Conservation (phyloP, 2,113 vertebrate species). For the Perca fluviatilis region DNA sequence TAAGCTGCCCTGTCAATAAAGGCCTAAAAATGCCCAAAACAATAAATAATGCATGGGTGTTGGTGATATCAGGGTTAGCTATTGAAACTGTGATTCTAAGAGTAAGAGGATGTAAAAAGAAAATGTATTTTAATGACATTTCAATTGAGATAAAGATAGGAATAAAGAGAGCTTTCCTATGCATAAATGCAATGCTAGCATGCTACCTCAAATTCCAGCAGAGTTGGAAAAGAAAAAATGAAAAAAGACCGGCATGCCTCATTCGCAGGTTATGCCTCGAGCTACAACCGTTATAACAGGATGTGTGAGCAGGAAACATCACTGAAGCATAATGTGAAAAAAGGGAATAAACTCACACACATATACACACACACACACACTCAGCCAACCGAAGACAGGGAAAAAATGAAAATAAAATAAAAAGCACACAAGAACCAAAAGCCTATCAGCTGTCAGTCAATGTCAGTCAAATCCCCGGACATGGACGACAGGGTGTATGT, state of each 20-base stretch:
- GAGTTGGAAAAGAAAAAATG: conserved; percentile 20
- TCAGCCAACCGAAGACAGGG: conserved; percentile 9
- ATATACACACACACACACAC: background rate
- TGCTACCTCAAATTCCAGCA: background rate
- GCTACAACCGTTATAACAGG: conserved; percentile 13
- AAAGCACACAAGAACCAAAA: conserved; percentile 39
- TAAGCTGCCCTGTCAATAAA: too few species aligned
- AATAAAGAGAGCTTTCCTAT: background rate
- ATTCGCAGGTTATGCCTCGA: conserved; percentile 27
- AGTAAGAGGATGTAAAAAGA: background rate
- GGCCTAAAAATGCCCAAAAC: too few species aligned
- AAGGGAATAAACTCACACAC: conserved; percentile 9
- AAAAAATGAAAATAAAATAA: background rate
- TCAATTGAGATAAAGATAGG: background rate
- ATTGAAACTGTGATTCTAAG: background rate
- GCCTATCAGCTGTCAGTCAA: conserved; percentile 54
- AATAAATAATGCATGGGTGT: too few species aligned
- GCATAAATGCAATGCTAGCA: background rate
- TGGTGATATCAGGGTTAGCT: background rate
- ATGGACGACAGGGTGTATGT: conserved; percentile 9
- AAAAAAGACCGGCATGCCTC: background rate
- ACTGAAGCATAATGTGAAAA: conserved; percentile 27
- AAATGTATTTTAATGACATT: background rate
- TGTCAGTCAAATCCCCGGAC: conserved; percentile 51
- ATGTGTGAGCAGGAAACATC: conserved; percentile 32